Conservation (phyloP, 2,888 invertebrate genomes). For the Mythimna albipuncta region DNA sequence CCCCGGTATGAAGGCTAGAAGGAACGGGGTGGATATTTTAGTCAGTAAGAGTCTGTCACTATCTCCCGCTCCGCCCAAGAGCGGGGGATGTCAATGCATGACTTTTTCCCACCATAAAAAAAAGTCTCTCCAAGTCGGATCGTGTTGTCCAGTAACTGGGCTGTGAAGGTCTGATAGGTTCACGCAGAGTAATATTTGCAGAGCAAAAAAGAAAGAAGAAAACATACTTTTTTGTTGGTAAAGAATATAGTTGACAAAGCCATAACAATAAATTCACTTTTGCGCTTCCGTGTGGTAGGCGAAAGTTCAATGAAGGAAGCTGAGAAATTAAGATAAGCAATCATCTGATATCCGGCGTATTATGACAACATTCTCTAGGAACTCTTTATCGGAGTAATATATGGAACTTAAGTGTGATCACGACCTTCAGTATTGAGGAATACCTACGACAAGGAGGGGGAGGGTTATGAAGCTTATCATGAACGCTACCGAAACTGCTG, state of each 20-base stretch:
- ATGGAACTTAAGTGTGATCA: background rate
- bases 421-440: too few relatives aligned
- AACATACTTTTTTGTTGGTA: background rate
- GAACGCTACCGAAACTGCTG: background rate
- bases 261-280: conserved; percentile 33
- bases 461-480: conserved; percentile 1
- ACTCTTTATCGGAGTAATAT: conserved; percentile 7
- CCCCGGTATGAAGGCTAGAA: too few relatives aligned
- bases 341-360: conserved; percentile 27
- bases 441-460: too few relatives aligned
- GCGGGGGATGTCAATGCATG: too few relatives aligned
- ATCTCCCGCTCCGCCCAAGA: too few relatives aligned
- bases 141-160: too few relatives aligned
- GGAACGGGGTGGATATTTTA: too few relatives aligned
- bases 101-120: too few relatives aligned
- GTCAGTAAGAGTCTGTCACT: too few relatives aligned
- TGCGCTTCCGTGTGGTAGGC: conserved; percentile 2
- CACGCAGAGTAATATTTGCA: background rate
- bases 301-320: conserved; percentile 23
- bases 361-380: conserved; percentile 2
- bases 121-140: too few relatives aligned
- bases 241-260: conserved; percentile 9
- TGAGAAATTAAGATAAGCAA: conserved; percentile 32
- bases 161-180: too few relatives aligned
- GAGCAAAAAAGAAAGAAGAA: background rate